Conservation (phyloP, 1,140 invertebrate species). For the Tetranychus cinnabarinus region DNA sequence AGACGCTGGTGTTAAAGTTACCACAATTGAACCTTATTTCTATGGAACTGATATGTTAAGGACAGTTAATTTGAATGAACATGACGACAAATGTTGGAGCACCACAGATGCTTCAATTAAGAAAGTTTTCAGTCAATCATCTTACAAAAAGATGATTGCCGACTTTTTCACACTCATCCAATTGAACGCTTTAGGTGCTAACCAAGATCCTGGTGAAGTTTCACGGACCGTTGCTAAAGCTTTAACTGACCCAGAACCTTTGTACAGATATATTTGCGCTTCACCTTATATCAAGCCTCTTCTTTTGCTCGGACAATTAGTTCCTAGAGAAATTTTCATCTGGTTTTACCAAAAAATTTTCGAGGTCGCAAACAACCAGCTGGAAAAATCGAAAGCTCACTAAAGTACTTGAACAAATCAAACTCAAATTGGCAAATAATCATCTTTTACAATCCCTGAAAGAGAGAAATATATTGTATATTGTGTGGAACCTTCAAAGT, state of each 20-base stretch:
- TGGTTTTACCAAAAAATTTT: neutral
- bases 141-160: neutral
- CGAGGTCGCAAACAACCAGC: neutral
- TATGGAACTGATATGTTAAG: constrained; percentile 18
- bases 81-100: neutral
- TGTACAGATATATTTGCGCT: neutral
- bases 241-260: neutral
- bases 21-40: constrained; percentile 25
- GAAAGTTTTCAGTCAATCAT: neutral
- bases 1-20: constrained; percentile 26
- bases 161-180: neutral
- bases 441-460: too few relatives aligned
- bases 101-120: neutral
- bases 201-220: neutral
- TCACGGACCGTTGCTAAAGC: neutral
- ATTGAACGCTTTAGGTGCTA: neutral
- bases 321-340: neutral
- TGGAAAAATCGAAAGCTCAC: too few relatives aligned
- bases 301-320: neutral
- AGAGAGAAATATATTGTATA: too few relatives aligned
- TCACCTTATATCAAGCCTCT: neutral
- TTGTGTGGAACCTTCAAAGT: too few relatives aligned
- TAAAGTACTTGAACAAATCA: too few relatives aligned
- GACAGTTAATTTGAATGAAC: neutral
- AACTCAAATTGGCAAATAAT: too few relatives aligned